Percentiles rank a stretch among this genome's conserved stretches.
Evolutionary conservation across 2,113 vertebrate genomes (phyloP).

Genomic region (Entosphenus tridentatus): DNA sequence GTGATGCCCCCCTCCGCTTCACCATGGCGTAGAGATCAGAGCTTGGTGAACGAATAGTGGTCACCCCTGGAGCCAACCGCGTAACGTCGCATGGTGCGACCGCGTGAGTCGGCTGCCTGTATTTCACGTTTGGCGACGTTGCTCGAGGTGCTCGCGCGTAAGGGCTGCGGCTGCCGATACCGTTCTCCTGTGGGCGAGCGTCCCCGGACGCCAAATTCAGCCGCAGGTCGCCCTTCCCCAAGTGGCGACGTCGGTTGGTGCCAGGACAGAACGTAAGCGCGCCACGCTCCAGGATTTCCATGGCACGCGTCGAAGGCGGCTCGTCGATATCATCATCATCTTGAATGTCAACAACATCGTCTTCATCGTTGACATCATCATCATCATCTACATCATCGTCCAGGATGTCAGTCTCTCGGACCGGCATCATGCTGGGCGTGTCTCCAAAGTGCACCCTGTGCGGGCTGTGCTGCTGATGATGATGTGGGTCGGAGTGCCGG

Average conservation of each 20-base stretch:
- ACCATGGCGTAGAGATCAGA: background rate
- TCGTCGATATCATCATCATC: background rate
- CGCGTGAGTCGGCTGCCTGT: no score
- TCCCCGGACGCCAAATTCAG: background rate
- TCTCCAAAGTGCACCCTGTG: constrained; percentile 59
- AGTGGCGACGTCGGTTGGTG: background rate
- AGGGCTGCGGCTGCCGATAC: no score
- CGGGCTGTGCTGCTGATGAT: constrained; percentile 52
- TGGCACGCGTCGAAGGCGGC: background rate
- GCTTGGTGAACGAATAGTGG: background rate
- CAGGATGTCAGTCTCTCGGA: constrained; percentile 84
- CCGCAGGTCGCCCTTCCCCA: background rate
- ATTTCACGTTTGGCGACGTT: no score
- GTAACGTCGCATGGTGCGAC: no score
- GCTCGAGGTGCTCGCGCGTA: no score
- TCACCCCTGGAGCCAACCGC: no score
- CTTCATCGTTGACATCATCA: background rate
- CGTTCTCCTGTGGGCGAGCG: no score
- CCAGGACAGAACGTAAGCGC: background rate
- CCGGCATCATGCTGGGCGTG: constrained; percentile 16
- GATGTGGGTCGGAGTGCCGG: constrained; percentile 28
- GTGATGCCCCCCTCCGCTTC: background rate
- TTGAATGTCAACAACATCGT: background rate
- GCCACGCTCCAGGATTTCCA: constrained; percentile 1
- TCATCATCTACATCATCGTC: constrained; percentile 46